Conservation (phyloP, 2,113 vertebrate genomes). For the Xyrauchen texanus region DNA sequence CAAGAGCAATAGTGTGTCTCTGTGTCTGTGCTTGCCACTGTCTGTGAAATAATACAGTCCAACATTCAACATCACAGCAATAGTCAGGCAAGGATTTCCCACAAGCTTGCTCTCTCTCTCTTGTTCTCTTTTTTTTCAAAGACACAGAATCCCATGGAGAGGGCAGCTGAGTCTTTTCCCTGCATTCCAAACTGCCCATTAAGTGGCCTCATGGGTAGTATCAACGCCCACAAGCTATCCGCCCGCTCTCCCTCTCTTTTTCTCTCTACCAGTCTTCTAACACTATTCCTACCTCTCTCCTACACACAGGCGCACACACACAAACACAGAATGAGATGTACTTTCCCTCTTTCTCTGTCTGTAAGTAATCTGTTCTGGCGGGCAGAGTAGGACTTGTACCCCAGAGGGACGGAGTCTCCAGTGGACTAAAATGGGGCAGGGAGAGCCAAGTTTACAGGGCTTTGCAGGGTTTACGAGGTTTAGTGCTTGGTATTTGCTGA, state of each 20-base stretch:
- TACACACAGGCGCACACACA: slow-evolving; percentile 19
- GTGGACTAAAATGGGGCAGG: slow-evolving; percentile 30
- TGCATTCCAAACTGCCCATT: slow-evolving; percentile 69
- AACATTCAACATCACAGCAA: slow-evolving; percentile 37
- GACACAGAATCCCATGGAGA: slow-evolving; percentile 60
- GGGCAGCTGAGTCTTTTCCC: slow-evolving; percentile 55
- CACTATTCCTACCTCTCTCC: not conserved
- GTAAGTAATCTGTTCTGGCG: slow-evolving; percentile 34
- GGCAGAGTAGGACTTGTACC: slow-evolving; percentile 4
- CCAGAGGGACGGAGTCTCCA: slow-evolving; percentile 26
- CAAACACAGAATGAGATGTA: not conserved
- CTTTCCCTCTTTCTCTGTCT: slow-evolving; percentile 30
- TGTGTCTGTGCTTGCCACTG: slow-evolving; percentile 17
- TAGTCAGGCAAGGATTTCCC: slow-evolving; percentile 46
- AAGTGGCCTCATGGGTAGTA: slow-evolving; percentile 66
- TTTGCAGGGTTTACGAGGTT: slow-evolving; percentile 18
- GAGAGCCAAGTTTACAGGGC: slow-evolving; percentile 25
- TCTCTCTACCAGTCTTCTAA: not conserved
- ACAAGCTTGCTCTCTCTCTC: slow-evolving; percentile 44
- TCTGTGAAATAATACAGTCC: slow-evolving; percentile 48
- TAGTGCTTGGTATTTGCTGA: slow-evolving; percentile 26
- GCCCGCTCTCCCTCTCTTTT: not conserved
- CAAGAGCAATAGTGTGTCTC: not conserved
- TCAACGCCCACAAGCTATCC: slow-evolving; percentile 55
- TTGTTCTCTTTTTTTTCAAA: slow-evolving; percentile 51